These are phyloP conservation scores for Eira barbara DNA, from an alignment of 2,113 vertebrate genomes.

Conservation along the genomic window DNA sequence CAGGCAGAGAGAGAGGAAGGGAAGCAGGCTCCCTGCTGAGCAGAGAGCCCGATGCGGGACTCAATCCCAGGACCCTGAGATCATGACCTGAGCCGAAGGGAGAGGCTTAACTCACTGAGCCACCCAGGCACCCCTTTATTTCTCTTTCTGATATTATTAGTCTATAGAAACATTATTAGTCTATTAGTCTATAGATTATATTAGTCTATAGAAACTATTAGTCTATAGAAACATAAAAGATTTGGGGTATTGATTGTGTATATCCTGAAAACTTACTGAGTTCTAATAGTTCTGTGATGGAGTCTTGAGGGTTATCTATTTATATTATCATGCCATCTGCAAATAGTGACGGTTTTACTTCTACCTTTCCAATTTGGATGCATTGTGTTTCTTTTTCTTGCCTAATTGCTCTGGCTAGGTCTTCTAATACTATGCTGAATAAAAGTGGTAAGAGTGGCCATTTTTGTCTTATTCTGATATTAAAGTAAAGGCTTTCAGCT, in stretches of 20 bases:
- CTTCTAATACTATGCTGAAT: background rate
- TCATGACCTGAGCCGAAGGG: too few species aligned
- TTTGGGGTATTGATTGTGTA: background rate
- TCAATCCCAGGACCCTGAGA: too few species aligned
- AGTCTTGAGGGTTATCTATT: background rate
- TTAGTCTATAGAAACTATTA: background rate
- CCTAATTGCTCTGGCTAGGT: background rate
- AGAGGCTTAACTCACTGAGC: too few species aligned
- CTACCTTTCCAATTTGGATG: background rate
- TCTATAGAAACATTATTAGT: background rate
- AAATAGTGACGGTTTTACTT: background rate
- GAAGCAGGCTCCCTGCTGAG: too few species aligned
- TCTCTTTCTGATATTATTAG: background rate
- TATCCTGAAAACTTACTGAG: background rate
- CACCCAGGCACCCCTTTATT: background rate
- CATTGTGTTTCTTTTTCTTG: background rate
- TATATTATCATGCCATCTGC: background rate
- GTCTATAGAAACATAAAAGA: background rate
- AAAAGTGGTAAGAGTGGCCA: background rate
- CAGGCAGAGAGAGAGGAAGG: too few species aligned
- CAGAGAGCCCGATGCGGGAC: too few species aligned
- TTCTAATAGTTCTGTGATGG: background rate
- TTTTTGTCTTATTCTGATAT: background rate
- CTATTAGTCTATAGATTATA: background rate
- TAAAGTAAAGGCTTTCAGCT: background rate